These are phyloP conservation scores for Discoglossus pictus DNA, from an alignment of 2,797 vertebrate species.

Conservation along the genomic window DNA sequence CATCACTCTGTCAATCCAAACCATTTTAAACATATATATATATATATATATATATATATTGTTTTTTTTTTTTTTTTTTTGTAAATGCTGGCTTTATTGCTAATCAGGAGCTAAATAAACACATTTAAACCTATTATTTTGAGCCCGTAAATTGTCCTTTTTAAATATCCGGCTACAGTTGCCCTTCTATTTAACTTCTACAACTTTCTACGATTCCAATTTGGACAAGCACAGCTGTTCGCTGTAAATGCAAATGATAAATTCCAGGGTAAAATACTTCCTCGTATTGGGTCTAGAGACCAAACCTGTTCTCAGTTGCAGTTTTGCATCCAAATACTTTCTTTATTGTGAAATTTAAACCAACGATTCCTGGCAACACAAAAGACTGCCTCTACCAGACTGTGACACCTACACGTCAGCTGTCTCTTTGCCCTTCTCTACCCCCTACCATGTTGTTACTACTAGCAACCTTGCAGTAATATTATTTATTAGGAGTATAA, in stretches of 20 bases:
- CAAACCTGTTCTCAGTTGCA: conserved; percentile 24
- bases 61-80: too few species aligned
- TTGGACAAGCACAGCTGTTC: background rate
- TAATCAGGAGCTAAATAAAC: too few species aligned
- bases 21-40: too few species aligned
- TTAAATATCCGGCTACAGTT: too few species aligned
- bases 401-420: conserved; percentile 51
- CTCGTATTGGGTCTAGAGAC: conserved; percentile 1
- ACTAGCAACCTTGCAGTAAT: conserved; percentile 41
- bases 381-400: conserved; percentile 45
- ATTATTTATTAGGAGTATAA: background rate
- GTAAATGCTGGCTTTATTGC: too few species aligned
- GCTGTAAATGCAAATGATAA: conserved; percentile 14
- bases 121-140: too few species aligned
- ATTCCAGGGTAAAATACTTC: background rate
- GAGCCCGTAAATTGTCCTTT: too few species aligned
- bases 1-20: too few species aligned
- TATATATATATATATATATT: too few species aligned
- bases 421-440: conserved; percentile 17
- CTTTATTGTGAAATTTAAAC: conserved; percentile 17
- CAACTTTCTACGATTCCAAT: background rate
- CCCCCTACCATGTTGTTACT: conserved; percentile 31
- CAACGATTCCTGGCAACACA: conserved; percentile 28
- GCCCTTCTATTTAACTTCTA: background rate
- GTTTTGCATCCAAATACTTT: conserved; percentile 11